phyloP scores from a whole-genome alignment of 2,888 invertebrate species.

The Baronia brevicornis region DNA sequence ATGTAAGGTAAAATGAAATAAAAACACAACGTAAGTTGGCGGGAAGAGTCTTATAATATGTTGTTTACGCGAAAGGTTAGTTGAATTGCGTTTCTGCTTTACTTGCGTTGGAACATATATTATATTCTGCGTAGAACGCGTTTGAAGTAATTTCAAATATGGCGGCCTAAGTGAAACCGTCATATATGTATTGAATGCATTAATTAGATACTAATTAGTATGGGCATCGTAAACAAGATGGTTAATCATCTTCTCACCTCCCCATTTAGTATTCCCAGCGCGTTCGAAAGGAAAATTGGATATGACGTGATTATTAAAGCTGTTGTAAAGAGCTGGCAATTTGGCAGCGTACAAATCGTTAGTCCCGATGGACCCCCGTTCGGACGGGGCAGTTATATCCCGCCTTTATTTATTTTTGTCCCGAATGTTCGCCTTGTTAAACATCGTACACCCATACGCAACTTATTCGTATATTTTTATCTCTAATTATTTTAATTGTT shows the following conservation, averaged over 20 bases:
- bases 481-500: too few relatives aligned
- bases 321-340: conserved; percentile 66
- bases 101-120: too few relatives aligned
- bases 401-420: conserved; percentile 44
- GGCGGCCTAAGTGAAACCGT: too few relatives aligned
- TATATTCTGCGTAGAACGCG: too few relatives aligned
- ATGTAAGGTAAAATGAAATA: too few relatives aligned
- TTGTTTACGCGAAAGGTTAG: too few relatives aligned
- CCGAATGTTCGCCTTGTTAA: conserved; percentile 16
- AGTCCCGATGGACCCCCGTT: conserved; percentile 46
- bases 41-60: too few relatives aligned
- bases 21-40: too few relatives aligned
- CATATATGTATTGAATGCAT: too few relatives aligned
- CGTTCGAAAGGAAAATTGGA: conserved; percentile 63
- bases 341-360: conserved; percentile 57
- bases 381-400: conserved; percentile 25
- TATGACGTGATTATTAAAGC: conserved; percentile 70
- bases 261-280: conserved; percentile 54
- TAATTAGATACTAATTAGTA: too few relatives aligned
- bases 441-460: conserved; percentile 1
- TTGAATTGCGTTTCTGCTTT: too few relatives aligned
- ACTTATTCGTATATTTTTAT: not conserved
- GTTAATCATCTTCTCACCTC: conserved; percentile 20
- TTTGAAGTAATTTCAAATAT: too few relatives aligned
- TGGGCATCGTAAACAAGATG: conserved; percentile 1